Evolutionary conservation across 2,888 invertebrate species (phyloP), one percentile per base, ranked within the genome.

Genomic region (Hemaris fuciformis): DNA sequence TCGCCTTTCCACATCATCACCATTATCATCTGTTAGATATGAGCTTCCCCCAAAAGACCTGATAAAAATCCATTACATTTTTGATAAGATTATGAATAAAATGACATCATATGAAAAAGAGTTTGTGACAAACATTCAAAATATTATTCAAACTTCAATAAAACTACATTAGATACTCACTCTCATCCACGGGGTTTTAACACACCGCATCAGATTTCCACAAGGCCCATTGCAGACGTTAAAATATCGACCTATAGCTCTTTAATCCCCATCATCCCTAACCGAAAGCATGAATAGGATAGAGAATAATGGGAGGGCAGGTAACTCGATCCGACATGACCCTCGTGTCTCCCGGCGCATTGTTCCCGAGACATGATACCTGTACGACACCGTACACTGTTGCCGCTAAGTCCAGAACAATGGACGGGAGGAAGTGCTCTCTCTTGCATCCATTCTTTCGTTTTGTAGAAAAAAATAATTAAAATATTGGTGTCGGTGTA

Each of bases 301-400:
- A 77, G 77, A 80, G 84, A 80, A 85, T 81, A 83, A 81, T 74
- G 74, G 66, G 62, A 67, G 73, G 64, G 63, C 77, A 84, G 81
- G 87, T 83, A 85, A 86, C 81, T 69, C 71, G 80, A 87, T 82
- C 77, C 72, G 73, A 82, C 81, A 78, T 84, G 83, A 83, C 81
- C 79, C 76, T 74, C 72, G 69, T 66, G 62, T 62, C 74, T 71
- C 74, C 70, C 76, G 75, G 77, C 69, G 69, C 67, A 77, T 78
- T 81, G 76, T 82, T 79, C 75, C 76, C 75, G 78, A 65, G 68
- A 79, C 73, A 79, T 79, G 79, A 85, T 83, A 84, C 81, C 77
- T 72, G 70, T n/a, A n/a, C 69, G 71, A 62, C 34, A 65, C 68
- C 68, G 60, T 63, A 63, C 66, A 68, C 53, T 8, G 31, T 23